Conservation (phyloP, 2,888 invertebrate genomes). For the Phalera bucephala region DNA sequence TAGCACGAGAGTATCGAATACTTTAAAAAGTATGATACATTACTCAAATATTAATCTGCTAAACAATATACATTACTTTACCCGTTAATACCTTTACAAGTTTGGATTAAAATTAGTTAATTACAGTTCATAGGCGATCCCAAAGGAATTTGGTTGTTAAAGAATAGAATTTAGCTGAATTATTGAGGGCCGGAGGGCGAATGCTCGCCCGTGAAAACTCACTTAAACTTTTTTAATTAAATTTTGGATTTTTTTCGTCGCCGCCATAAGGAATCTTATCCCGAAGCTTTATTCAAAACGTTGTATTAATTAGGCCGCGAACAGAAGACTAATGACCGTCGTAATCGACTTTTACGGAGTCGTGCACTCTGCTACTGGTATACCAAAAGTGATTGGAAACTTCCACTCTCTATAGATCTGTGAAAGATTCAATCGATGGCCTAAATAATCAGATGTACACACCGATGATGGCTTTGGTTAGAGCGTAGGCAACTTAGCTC, state of each 20-base stretch:
- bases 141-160: slow-evolving; percentile 54
- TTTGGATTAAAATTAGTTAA: slow-evolving; percentile 30
- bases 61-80: too few relatives aligned
- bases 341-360: slow-evolving; percentile 63
- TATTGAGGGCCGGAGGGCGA: slow-evolving; percentile 64
- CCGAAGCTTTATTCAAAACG: slow-evolving; percentile 71
- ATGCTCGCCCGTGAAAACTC: slow-evolving; percentile 77
- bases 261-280: slow-evolving; percentile 62
- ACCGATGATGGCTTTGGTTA: too few relatives aligned
- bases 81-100: too few relatives aligned
- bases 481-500: too few relatives aligned
- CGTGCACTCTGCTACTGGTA: slow-evolving; percentile 36
- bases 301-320: slow-evolving; percentile 74
- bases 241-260: slow-evolving; percentile 73
- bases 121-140: slow-evolving; percentile 39
- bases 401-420: too few relatives aligned
- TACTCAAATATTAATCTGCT: too few relatives aligned
- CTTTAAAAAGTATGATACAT: too few relatives aligned
- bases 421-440: too few relatives aligned
- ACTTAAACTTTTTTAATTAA: slow-evolving; percentile 83
- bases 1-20: too few relatives aligned
- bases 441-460: too few relatives aligned
- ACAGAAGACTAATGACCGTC: slow-evolving; percentile 66
- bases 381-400: slow-evolving; percentile 6
- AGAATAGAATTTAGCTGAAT: slow-evolving; percentile 69